Percentiles rank a stretch among this genome's conserved stretches.
Evolutionary conservation across 2,797 vertebrate genomes (phyloP).

Genomic region (Gobionotothen gibberifrons): DNA sequence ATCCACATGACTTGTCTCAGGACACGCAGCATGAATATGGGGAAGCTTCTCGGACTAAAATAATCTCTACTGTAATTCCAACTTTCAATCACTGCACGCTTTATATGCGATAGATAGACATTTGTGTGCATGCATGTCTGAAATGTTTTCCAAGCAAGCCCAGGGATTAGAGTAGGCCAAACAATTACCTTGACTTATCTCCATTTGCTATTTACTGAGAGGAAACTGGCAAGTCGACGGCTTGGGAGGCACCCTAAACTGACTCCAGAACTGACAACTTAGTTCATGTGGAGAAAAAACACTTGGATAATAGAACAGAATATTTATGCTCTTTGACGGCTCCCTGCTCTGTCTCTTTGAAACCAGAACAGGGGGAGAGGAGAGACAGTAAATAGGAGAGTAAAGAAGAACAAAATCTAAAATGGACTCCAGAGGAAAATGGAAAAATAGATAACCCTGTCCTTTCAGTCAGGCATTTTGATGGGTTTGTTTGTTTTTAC

Average conservation of each 20-base stretch:
- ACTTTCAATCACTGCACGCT: not conserved
- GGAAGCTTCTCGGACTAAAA: conserved; percentile 12
- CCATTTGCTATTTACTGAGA: conserved; percentile 62
- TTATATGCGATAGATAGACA: conserved; percentile 1
- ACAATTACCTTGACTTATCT: conserved; percentile 73
- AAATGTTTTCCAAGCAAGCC: conserved; percentile 50
- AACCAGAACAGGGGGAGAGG: conserved; percentile 48
- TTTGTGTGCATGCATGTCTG: conserved; percentile 26
- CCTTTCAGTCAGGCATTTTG: conserved; percentile 41
- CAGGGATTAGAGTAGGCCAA: conserved; percentile 66
- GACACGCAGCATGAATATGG: conserved; percentile 9
- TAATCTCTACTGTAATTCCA: not conserved
- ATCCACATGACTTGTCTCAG: not conserved
- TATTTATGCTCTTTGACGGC: conserved; percentile 55
- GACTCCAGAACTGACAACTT: conserved; percentile 42
- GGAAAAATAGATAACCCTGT: conserved; percentile 45
- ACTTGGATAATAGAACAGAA: conserved; percentile 35
- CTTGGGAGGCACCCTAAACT: conserved; percentile 40
- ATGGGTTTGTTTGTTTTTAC: conserved; percentile 50
- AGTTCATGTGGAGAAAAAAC: conserved; percentile 8
- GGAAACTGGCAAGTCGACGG: conserved; percentile 31
- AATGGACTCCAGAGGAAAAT: conserved; percentile 46
- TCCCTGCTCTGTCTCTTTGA: conserved; percentile 56
- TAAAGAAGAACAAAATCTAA: conserved; percentile 7
- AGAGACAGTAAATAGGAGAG: conserved; percentile 27